Percentiles rank a stretch among this genome's conserved stretches.
Conservation (phyloP, 2,888 invertebrate genomes). For the Campoplex nolae region DNA sequence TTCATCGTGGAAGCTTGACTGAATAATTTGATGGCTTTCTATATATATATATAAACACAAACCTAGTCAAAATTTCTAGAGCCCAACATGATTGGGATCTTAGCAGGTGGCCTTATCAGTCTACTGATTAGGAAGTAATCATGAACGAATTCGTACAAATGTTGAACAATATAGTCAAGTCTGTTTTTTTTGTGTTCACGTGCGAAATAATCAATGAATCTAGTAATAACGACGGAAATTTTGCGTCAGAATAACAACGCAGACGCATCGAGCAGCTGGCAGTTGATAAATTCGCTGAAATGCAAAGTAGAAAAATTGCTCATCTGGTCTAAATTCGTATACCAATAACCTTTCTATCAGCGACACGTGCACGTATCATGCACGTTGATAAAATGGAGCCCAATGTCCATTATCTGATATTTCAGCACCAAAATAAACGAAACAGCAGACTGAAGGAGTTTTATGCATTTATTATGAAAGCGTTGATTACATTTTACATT, state of each 20-base stretch:
- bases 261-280: neutral
- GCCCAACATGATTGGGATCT: neutral
- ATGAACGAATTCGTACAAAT: neutral
- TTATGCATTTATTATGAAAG: neutral
- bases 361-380: neutral
- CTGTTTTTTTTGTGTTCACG: neutral
- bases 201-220: neutral
- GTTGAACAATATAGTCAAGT: neutral
- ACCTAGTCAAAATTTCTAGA: constrained; percentile 11
- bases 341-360: neutral
- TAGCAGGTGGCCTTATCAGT: constrained; percentile 19
- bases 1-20: constrained; percentile 42
- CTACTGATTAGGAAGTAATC: constrained; percentile 9
- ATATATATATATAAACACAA: neutral
- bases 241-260: neutral
- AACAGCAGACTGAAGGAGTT: neutral
- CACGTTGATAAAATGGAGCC: neutral
- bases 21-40: neutral
- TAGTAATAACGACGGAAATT: neutral
- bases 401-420: constrained; percentile 8
- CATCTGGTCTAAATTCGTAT: neutral
- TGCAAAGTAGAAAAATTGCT: neutral
- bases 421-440: neutral
- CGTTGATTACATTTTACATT: neutral
- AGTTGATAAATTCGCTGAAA: neutral